Percentiles rank a stretch among this genome's conserved stretches.
phyloP scores from a whole-genome alignment of 2,797 vertebrate species.

The Falco biarmicus region DNA sequence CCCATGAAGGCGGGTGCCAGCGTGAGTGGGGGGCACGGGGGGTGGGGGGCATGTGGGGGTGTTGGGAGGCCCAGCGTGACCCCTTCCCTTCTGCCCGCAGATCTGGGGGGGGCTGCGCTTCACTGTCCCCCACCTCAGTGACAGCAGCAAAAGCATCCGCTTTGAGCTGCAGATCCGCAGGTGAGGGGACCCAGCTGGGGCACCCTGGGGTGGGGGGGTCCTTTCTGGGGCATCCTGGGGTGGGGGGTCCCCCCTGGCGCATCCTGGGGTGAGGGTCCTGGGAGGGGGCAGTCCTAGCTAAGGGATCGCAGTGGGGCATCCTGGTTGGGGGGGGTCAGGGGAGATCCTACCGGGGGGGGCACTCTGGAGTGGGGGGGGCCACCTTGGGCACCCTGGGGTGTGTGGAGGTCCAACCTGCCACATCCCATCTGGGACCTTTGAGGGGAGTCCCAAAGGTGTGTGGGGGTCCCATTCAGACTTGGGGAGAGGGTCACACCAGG shows the following conservation, averaged over 20 bases:
- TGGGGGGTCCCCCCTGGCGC: too few relatives aligned
- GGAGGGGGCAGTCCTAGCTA: too few relatives aligned
- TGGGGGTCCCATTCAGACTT: neutral
- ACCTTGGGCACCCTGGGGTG: neutral
- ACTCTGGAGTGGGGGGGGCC: neutral
- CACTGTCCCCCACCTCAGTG: constrained; percentile 86
- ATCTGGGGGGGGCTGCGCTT: constrained; percentile 91
- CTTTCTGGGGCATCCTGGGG: too few relatives aligned
- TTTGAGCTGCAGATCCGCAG: constrained; percentile 94
- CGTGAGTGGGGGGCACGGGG: constrained; percentile 75
- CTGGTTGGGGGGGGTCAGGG: neutral
- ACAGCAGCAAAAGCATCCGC: constrained; percentile 86
- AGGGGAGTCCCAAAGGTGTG: neutral
- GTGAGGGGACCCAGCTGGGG: constrained; percentile 56
- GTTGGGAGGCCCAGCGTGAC: neutral
- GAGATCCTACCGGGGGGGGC: neutral
- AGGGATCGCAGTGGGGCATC: too few relatives aligned
- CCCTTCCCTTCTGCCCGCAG: constrained; percentile 57
- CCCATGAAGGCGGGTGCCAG: constrained; percentile 91
- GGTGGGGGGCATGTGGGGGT: neutral
- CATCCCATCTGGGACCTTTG: neutral
- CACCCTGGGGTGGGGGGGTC: neutral
- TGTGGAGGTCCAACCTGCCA: neutral
- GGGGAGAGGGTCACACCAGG: neutral
- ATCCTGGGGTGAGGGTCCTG: too few relatives aligned